Evolutionary conservation across 2,797 vertebrate species (phyloP), one percentile per base, ranked within the genome.

Genomic region (Scolopax rusticola): DNA sequence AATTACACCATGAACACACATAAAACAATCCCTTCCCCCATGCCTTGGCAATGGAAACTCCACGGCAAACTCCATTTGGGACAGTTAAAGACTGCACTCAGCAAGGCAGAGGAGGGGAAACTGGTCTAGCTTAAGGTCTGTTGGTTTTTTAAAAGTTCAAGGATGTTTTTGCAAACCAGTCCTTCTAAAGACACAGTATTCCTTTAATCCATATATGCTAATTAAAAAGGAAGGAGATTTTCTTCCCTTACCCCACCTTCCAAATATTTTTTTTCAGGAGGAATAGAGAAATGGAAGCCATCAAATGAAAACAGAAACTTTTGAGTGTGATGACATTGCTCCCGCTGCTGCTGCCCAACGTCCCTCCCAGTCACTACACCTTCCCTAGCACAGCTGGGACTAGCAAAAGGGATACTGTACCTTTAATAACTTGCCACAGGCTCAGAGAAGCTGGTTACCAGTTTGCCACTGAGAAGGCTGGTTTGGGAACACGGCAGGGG

Each of bases 111-210:
- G 93, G 81, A 96, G 69, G 96, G 80, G 84, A 89, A 92, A 56
- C 78, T 84, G 59, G 40, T 93, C 94, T 95, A 79, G 78, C 90
- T 96, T 95, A 56, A 90, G 30, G 77, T 70, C 70, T 76, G 32
- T 50, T 87, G 87, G n/a, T 33, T 95, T 48, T 45, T 78, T 90
- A 43, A 80, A 92, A 96, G 69, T 71, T 90, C 11, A 63, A 70
- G 56, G 93, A 91, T 71, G 41, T 61, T 89, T 94, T 95, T 85
- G 68, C 74, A 95, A 97, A 97, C 79, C 85, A 94, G 93, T 95
- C 89, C 95, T 96, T 93, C 94, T 84, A 98, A 98, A 97, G 97
- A 97, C 93, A 97, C 97, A 97, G 97, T 98, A 98, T 97, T 97
- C 97, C 96, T 97, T 96, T 97, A 96, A 96, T 93, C 87, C 32